phyloP scores from a whole-genome alignment of 1,140 invertebrate species.

The Oscheius sp. region DNA sequence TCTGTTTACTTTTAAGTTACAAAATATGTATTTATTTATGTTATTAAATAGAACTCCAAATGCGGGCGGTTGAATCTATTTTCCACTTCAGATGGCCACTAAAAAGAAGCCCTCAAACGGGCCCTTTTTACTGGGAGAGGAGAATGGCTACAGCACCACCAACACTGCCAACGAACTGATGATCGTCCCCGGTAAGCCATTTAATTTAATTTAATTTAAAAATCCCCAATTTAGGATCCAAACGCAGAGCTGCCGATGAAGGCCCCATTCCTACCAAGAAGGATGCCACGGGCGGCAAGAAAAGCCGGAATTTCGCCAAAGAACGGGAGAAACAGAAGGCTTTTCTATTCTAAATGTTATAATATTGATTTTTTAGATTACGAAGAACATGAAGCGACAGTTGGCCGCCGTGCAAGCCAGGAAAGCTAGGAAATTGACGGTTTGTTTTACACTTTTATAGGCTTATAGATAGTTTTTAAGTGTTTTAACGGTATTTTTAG shows the following conservation, averaged over 20 bases:
- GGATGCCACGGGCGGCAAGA: constrained; percentile 26
- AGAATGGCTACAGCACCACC: background rate
- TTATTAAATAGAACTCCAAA: no score
- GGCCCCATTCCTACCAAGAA: background rate
- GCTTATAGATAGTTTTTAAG: background rate
- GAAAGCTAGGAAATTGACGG: constrained; percentile 16
- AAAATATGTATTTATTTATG: no score
- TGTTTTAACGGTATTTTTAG: constrained; percentile 34
- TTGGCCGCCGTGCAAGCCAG: constrained; percentile 22
- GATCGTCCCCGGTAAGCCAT: constrained; percentile 7
- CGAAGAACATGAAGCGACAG: constrained; percentile 28
- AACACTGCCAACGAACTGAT: constrained; percentile 20
- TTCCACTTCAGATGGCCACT: no score
- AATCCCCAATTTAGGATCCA: background rate
- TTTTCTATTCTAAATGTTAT: background rate
- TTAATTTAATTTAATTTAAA: background rate
- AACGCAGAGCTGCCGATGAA: constrained; percentile 5
- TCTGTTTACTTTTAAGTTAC: no score
- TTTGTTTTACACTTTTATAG: no score
- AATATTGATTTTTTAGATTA: background rate
- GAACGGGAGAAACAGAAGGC: constrained; percentile 17
- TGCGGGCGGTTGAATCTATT: no score
- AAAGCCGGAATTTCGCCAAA: constrained; percentile 23
- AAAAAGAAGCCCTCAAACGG: no score
- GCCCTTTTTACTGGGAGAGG: no score